These are phyloP conservation scores for Paracentrotus lividus DNA, from an alignment of 53 echinoderm and acorn worm genomes.

Conservation along the genomic window DNA sequence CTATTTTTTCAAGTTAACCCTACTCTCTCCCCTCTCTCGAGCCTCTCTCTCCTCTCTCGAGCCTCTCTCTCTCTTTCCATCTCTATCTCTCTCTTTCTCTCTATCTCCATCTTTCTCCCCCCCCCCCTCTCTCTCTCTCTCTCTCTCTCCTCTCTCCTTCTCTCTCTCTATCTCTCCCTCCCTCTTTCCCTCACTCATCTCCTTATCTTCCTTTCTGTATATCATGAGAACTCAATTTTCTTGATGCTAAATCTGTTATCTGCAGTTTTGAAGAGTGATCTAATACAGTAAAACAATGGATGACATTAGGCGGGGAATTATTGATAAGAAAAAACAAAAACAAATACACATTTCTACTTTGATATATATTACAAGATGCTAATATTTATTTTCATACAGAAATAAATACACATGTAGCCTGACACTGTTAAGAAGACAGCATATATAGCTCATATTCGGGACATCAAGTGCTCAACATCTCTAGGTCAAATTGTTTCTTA, in stretches of 20 bases:
- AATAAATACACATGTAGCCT: constrained; percentile 27
- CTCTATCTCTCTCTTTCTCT: constrained; percentile 24
- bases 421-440: constrained; percentile 28
- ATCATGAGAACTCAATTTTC: neutral
- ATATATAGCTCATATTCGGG: neutral
- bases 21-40: neutral
- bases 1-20: neutral
- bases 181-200: neutral
- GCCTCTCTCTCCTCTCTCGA: neutral
- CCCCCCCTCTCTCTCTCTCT: neutral
- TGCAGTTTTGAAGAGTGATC: neutral
- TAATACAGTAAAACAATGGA: neutral
- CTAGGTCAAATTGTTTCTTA: neutral
- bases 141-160: neutral
- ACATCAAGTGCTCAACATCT: neutral
- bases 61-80: neutral
- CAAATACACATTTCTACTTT: neutral
- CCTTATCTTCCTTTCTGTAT: neutral
- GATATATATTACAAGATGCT: constrained; percentile 7
- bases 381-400: constrained; percentile 37
- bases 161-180: neutral
- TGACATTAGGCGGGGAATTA: neutral
- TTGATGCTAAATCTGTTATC: neutral
- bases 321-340: neutral
- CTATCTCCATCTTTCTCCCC: constrained; percentile 14